Conservation (phyloP, 2,797 vertebrate genomes). For the Pangasius macronema region DNA sequence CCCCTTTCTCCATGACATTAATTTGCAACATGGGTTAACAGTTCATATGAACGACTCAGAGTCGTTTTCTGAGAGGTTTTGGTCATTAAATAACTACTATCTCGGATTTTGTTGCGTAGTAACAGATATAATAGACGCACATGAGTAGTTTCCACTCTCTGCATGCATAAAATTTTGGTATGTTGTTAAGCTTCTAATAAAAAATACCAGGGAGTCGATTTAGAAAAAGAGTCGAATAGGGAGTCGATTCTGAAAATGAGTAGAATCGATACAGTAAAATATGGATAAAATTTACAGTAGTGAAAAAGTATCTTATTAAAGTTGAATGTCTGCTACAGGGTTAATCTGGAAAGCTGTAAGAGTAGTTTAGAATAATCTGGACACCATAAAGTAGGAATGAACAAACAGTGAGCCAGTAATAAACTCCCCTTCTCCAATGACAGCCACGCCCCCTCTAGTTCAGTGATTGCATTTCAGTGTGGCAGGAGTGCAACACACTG, state of each 20-base stretch:
- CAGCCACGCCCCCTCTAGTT: background rate
- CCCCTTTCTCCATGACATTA: background rate
- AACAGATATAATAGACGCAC: background rate
- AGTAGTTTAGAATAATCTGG: background rate
- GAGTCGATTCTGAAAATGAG: background rate
- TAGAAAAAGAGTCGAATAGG: background rate
- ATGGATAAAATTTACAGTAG: background rate
- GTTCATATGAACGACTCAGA: background rate
- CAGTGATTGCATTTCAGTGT: background rate
- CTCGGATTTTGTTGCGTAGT: background rate
- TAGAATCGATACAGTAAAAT: background rate
- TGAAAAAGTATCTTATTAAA: too few species aligned
- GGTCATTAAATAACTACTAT: background rate
- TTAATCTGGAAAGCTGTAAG: background rate
- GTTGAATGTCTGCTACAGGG: too few species aligned
- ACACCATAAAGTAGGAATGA: background rate
- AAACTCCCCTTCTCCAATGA: background rate
- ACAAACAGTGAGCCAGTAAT: background rate
- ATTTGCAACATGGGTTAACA: background rate
- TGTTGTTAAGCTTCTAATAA: background rate
- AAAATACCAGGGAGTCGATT: background rate
- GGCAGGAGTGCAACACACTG: background rate
- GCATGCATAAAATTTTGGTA: background rate
- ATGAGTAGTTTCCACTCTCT: background rate
- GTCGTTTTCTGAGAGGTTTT: background rate